These are phyloP conservation scores for Pseudopodoces humilis DNA, from an alignment of 2,113 vertebrate species.

Conservation along the genomic window DNA sequence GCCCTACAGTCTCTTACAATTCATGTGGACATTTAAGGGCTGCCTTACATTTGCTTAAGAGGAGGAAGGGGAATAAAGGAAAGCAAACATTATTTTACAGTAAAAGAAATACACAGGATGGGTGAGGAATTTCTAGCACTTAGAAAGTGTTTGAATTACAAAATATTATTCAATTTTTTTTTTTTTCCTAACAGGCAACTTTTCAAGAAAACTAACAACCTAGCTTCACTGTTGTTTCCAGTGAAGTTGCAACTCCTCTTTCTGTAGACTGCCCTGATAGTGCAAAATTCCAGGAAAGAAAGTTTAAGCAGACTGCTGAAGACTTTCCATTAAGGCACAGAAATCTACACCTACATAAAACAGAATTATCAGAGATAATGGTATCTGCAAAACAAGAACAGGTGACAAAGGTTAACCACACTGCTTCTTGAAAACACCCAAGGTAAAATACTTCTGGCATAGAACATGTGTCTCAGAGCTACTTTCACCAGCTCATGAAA, in stretches of 20 bases:
- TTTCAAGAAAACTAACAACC: not conserved
- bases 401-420: not conserved
- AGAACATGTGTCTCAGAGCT: not conserved
- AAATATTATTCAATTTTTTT: not conserved
- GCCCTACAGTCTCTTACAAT: not conserved
- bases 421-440: not conserved
- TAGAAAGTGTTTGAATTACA: not conserved
- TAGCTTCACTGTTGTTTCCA: not conserved
- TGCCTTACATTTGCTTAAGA: not conserved
- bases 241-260: not conserved
- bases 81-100: not conserved
- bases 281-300: not conserved
- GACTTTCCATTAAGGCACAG: not conserved
- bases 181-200: not conserved
- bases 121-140: not conserved
- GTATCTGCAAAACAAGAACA: not conserved
- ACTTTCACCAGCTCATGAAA: not conserved
- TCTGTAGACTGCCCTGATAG: not conserved
- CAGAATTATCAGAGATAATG: not conserved
- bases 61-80: rapidly evolving
- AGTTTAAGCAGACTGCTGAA: not conserved
- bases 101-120: not conserved
- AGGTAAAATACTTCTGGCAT: not conserved
- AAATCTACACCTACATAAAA: not conserved
- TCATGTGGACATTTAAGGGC: not conserved